A percentile compares a stretch with the other conserved stretches of the same genome.
Conservation (phyloP, 2,797 vertebrate genomes). For the Monodelphis domestica region DNA sequence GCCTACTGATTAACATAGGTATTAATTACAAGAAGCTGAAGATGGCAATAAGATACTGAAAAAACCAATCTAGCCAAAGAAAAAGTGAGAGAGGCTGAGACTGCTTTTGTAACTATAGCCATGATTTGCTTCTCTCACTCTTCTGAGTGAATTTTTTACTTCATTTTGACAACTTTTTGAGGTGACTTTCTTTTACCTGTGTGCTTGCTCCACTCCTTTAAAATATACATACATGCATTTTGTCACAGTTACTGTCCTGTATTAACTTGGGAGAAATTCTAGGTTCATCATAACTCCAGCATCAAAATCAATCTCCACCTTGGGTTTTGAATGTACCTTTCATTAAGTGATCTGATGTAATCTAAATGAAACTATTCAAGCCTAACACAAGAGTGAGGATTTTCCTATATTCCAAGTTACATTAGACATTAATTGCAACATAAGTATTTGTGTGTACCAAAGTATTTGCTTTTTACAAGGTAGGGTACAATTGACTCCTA, state of each 20-base stretch:
- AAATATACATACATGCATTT: background rate
- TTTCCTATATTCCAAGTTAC: background rate
- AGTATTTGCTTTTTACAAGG: background rate
- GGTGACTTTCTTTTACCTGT: rapidly evolving
- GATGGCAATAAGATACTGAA: rapidly evolving
- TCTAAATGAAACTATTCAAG: background rate
- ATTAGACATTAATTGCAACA: background rate
- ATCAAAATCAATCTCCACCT: background rate
- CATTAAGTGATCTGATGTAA: background rate
- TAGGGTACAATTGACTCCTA: background rate
- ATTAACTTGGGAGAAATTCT: background rate
- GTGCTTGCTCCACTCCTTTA: background rate
- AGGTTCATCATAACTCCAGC: background rate
- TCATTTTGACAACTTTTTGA: background rate
- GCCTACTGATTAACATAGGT: rapidly evolving
- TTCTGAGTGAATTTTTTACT: background rate
- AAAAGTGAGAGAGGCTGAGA: rapidly evolving
- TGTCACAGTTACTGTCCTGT: background rate
- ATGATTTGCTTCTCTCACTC: background rate
- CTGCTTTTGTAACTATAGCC: rapidly evolving
- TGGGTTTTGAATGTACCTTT: background rate
- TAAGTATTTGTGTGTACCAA: background rate
- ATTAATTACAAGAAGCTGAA: too few relatives aligned
- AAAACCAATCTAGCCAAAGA: background rate
- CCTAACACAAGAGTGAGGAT: background rate